Evolutionary conservation across 2,797 vertebrate species (phyloP), one percentile per base, ranked within the genome.

Genomic region (Myotis pilosus): DNA sequence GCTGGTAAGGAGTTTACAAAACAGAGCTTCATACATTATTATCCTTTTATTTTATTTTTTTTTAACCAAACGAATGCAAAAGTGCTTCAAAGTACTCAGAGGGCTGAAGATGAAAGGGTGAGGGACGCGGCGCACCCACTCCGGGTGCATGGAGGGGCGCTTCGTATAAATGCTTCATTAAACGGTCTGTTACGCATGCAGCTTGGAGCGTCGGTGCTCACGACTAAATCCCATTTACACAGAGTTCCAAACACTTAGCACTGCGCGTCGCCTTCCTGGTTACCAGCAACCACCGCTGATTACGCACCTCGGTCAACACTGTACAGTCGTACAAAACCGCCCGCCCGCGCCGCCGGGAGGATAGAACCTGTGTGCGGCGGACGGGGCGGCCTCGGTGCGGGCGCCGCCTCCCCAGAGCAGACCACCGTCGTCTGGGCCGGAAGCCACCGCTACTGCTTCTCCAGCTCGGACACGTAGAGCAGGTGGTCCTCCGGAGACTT

Each of bases 401-500:
- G 98, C 98, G 99, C 97, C 97, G 98, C 97, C 98, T 98, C 99
- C 98, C 98, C 98, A 98, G 99, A 98, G 98, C 98, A 98, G 98
- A 97, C 97, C 96, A 98, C 95, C 97, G 98, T 98, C 96, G 64
- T 95, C 95, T 97, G 92, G 98, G 97, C 98, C 94, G 93, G 98
- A 98, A 98, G 98, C 98, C 97, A 98, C 98, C 53, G 99, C 99
- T 99, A 99, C 99, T 99, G 99, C 98, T 99, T 99, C 97, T 99
- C 99, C 94, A 99, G 97, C 98, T 99, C 99, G 1, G 98, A 99
- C 96, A 99, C 99, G 20, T 99, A 99, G 98, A 99, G 99, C 96
- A 99, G 99, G 97, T 99, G 99, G 98, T 99, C 99, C 98, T 99
- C 99, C 0, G 99, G 99, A 74, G 99, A 99, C 97, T 99, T 99